Percentiles rank a stretch among this genome's conserved stretches.
These are phyloP conservation scores for Eurypyga helias DNA, from an alignment of 2,113 vertebrate genomes.

Conservation along the genomic window DNA sequence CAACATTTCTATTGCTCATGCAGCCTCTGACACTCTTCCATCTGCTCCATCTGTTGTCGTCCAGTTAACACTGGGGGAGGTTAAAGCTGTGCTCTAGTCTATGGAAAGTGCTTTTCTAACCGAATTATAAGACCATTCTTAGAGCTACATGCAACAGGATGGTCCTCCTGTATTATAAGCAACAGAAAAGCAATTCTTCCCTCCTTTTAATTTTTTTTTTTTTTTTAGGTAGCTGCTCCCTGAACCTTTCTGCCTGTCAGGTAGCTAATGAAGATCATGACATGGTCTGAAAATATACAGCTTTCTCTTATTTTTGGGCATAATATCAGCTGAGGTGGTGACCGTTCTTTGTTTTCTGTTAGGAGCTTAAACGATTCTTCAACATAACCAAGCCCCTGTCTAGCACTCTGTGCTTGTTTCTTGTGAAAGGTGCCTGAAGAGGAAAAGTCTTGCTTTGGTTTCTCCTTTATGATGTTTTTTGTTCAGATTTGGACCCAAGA, in stretches of 20 bases:
- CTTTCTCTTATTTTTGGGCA: background rate
- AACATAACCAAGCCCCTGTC: background rate
- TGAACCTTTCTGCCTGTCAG: background rate
- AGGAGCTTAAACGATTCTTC: background rate
- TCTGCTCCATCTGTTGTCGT: slow-evolving; percentile 61
- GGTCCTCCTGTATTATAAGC: background rate
- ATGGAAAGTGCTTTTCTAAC: background rate
- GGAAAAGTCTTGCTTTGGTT: background rate
- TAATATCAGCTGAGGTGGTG: background rate
- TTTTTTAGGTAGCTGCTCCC: background rate
- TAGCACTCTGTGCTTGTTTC: background rate
- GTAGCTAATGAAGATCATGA: background rate
- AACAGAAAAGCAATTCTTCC: background rate
- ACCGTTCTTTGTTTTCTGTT: background rate
- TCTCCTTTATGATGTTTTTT: background rate
- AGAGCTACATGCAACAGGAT: background rate
- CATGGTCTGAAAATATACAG: background rate
- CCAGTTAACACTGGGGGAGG: slow-evolving; percentile 35
- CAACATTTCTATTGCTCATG: background rate
- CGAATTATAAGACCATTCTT: background rate
- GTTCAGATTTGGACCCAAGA: background rate
- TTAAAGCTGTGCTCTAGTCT: background rate
- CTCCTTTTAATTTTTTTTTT: too few relatives aligned
- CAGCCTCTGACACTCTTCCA: slow-evolving; percentile 38
- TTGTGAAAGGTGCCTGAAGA: background rate